Percentiles rank a stretch among this genome's conserved stretches.
phyloP scores from a whole-genome alignment of 2,113 vertebrate species.

The Tauraco erythrolophus region DNA sequence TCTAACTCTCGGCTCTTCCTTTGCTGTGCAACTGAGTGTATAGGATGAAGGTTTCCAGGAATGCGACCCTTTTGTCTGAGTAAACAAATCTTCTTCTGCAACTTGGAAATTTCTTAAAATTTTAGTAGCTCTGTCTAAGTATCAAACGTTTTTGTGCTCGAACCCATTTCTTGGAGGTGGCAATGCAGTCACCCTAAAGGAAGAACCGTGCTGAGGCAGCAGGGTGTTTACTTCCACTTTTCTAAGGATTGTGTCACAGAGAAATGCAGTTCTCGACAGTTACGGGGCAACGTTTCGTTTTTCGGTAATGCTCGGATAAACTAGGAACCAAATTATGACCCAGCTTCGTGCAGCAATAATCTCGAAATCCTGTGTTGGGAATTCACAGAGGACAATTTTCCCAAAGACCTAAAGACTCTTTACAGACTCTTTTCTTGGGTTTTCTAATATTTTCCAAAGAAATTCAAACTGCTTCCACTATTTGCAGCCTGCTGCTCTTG shows the following conservation, averaged over 20 bases:
- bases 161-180: neutral
- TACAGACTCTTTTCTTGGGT: neutral
- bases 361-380: neutral
- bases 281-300: neutral
- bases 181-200: neutral
- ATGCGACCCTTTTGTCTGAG: neutral
- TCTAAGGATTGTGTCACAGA: neutral
- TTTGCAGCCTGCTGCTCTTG: neutral
- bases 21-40: neutral
- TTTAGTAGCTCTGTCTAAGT: neutral
- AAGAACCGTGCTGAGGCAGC: accelerated
- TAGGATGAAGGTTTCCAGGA: neutral
- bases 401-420: neutral
- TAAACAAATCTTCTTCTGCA: neutral
- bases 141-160: accelerated
- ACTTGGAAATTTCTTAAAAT: neutral
- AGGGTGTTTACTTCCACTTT: neutral
- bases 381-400: neutral
- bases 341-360: neutral
- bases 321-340: neutral
- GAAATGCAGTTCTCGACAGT: neutral
- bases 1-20: neutral
- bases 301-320: accelerated
- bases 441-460: neutral
- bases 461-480: neutral